Conservation (phyloP, 1,140 invertebrate genomes). For the Caenorhabditis inopinata region DNA sequence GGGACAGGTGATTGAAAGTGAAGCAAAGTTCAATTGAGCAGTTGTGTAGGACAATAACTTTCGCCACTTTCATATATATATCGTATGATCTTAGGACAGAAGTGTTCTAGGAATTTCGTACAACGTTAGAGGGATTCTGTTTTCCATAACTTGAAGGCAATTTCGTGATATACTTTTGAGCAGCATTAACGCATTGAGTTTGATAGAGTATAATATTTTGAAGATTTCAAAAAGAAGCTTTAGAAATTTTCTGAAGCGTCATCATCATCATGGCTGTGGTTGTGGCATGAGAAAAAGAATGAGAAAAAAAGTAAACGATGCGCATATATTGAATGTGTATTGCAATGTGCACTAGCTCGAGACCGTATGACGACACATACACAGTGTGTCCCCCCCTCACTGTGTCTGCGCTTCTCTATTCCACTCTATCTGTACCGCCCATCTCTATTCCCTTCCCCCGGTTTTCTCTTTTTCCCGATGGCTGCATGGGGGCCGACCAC, state of each 20-base stretch:
- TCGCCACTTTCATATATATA: not conserved
- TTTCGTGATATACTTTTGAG: no score
- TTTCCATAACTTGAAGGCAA: no score
- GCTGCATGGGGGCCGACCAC: not conserved
- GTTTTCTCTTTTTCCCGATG: not conserved
- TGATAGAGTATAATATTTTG: no score
- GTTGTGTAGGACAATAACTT: not conserved
- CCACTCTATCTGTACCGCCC: not conserved
- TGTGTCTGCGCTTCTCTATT: not conserved
- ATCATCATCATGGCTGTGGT: no score
- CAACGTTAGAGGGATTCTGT: no score
- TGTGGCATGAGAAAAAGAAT: no score
- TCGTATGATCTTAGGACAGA: no score
- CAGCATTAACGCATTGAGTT: no score
- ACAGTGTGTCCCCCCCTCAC: not conserved
- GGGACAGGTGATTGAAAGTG: not conserved
- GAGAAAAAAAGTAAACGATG: not conserved
- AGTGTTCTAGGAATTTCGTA: no score
- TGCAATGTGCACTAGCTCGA: constrained; percentile 1
- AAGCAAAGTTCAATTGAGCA: not conserved
- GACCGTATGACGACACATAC: constrained; percentile 9
- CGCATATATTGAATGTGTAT: not conserved
- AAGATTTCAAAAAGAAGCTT: no score
- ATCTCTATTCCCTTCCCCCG: not conserved
- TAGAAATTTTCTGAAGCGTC: no score